A percentile compares a stretch with the other conserved stretches of the same genome.
These are phyloP conservation scores for Buphagus erythrorhynchus DNA, from an alignment of 2,797 vertebrate genomes.

Conservation along the genomic window DNA sequence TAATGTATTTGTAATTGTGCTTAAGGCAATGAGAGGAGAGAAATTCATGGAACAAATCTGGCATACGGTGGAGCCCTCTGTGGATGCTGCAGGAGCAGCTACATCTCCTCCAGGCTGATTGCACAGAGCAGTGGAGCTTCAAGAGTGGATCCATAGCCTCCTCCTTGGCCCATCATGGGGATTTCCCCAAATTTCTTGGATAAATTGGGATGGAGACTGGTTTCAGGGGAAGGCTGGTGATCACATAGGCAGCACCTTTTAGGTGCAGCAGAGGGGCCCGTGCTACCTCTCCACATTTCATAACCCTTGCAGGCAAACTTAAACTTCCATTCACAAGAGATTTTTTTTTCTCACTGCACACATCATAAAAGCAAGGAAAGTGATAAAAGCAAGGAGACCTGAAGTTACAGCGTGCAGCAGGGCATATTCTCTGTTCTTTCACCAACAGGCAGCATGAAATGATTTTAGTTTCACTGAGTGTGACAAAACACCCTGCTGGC, in stretches of 20 bases:
- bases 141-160: neutral
- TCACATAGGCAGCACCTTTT: neutral
- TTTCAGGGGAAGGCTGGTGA: neutral
- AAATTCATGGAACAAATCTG: conserved; percentile 30
- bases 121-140: neutral
- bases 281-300: neutral
- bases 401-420: neutral
- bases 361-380: neutral
- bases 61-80: neutral
- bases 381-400: conserved; percentile 31
- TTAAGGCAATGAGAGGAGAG: conserved; percentile 52
- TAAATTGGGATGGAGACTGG: neutral
- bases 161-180: neutral
- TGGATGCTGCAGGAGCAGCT: neutral
- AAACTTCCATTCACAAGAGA: neutral
- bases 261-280: neutral
- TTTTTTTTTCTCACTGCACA: neutral
- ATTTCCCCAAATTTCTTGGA: neutral
- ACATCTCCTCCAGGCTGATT: neutral
- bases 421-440: neutral
- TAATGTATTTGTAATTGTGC: conserved; percentile 70
- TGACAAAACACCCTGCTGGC: neutral
- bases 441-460: neutral
- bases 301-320: neutral
- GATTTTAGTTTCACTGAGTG: neutral